phyloP scores from a whole-genome alignment of 2,797 vertebrate genomes.

The Mionectes olivaceus region DNA sequence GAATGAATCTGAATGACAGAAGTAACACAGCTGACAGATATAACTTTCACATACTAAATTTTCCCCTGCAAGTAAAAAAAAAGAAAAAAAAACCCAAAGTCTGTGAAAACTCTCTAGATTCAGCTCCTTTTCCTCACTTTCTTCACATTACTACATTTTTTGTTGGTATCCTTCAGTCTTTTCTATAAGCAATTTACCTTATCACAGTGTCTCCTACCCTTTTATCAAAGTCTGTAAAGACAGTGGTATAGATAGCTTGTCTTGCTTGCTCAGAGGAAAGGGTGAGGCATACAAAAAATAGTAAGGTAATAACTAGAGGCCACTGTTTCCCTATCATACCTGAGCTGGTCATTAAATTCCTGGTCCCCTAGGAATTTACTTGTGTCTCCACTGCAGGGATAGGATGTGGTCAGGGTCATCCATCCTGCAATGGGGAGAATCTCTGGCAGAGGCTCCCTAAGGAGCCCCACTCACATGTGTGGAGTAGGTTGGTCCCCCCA shows the following conservation, averaged over 20 bases:
- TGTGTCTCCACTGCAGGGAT: not conserved
- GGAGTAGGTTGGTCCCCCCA: not conserved
- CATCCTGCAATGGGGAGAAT: not conserved
- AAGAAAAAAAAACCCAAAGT: not conserved
- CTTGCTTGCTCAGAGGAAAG: not conserved
- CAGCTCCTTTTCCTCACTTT: not conserved
- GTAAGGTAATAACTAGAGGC: not conserved
- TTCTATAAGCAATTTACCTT: not conserved
- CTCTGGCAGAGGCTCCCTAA: not conserved
- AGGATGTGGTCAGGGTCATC: not conserved
- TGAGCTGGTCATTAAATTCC: not conserved
- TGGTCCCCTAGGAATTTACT: not conserved
- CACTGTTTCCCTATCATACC: not conserved
- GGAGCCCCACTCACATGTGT: not conserved
- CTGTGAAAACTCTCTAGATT: not conserved
- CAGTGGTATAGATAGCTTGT: not conserved
- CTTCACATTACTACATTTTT: not conserved
- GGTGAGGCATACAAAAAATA: not conserved
- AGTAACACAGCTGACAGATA: not conserved
- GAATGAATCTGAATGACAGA: not conserved
- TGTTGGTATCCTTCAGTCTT: not conserved
- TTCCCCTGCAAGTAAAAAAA: not conserved
- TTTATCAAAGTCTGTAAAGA: not conserved
- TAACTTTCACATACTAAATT: not conserved
- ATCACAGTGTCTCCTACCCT: not conserved